These are phyloP conservation scores for Lepeophtheirus salmonis DNA, from an alignment of 1,140 invertebrate genomes.

Conservation along the genomic window DNA sequence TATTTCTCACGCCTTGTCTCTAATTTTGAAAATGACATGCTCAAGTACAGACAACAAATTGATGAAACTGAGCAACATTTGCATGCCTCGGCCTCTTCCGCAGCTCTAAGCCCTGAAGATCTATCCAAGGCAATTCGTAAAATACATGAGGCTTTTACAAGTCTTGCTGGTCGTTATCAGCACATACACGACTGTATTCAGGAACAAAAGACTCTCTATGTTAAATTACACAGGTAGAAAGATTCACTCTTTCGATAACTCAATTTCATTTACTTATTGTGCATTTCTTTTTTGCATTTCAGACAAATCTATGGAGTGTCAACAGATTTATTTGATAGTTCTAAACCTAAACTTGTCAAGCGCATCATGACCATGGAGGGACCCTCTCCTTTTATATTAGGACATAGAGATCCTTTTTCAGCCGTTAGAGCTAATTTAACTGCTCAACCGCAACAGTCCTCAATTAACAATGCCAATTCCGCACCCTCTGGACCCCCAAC, in stretches of 20 bases:
- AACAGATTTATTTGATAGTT: not conserved
- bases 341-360: not conserved
- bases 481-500: not conserved
- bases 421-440: not conserved
- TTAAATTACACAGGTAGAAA: slow-evolving; percentile 9
- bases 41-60: slow-evolving; percentile 30
- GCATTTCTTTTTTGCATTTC: not conserved
- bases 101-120: slow-evolving; percentile 28
- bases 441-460: not conserved
- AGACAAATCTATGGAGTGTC: not conserved
- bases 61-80: slow-evolving; percentile 30
- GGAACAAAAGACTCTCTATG: not conserved
- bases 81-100: slow-evolving; percentile 26
- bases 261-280: no score
- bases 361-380: not conserved
- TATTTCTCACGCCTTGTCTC: slow-evolving; percentile 30
- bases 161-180: slow-evolving; percentile 31
- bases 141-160: slow-evolving; percentile 30
- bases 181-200: slow-evolving; percentile 30
- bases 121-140: slow-evolving; percentile 26
- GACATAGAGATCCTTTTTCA: not conserved
- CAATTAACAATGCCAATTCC: not conserved
- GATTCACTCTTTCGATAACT: no score
- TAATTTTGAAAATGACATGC: slow-evolving; percentile 30
- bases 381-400: not conserved